These are phyloP conservation scores for Willowsia nigromaculata DNA, from an alignment of 2,888 invertebrate species.

Conservation along the genomic window DNA sequence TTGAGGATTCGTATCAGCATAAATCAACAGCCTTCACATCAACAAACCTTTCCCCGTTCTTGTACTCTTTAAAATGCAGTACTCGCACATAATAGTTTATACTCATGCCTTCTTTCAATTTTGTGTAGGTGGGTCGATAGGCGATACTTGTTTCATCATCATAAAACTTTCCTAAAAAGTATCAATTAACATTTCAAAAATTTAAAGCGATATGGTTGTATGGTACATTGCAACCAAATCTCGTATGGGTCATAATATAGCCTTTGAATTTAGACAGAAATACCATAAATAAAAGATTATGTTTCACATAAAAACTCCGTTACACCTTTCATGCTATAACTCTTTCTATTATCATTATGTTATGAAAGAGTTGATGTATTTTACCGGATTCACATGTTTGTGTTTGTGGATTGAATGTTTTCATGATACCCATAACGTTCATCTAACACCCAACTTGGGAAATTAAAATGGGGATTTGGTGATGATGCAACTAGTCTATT, in stretches of 20 bases:
- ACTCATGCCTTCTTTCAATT: neutral
- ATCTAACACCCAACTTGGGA: neutral
- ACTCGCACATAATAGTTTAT: neutral
- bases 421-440: neutral
- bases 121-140: constrained; percentile 28
- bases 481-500: constrained; percentile 2
- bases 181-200: constrained; percentile 32
- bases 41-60: neutral
- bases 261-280: constrained; percentile 11
- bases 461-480: constrained; percentile 3
- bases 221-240: constrained; percentile 40
- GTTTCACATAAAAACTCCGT: constrained; percentile 43
- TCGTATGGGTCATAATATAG: neutral
- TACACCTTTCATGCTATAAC: constrained; percentile 35
- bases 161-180: constrained; percentile 33
- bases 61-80: neutral
- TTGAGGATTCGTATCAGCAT: too few relatives aligned
- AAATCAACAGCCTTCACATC: neutral
- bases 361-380: constrained; percentile 8
- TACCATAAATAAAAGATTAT: constrained; percentile 52
- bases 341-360: constrained; percentile 25
- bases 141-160: constrained; percentile 13
- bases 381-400: constrained; percentile 13
- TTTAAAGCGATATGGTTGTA: constrained; percentile 21
- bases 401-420: neutral